Base-by-base conservation (phyloP, 2,797 vertebrate genomes). In the Argentina silus region DNA sequence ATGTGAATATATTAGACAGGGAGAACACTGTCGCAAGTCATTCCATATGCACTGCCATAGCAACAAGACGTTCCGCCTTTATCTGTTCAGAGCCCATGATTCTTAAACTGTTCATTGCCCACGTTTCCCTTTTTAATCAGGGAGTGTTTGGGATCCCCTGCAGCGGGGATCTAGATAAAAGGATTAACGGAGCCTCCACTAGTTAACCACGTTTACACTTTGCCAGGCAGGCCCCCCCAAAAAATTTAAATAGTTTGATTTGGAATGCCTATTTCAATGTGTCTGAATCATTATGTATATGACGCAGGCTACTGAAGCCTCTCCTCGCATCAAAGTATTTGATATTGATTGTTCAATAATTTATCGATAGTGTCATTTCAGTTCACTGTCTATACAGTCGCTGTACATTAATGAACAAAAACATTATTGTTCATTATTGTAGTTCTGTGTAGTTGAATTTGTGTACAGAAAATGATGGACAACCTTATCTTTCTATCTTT, bases 81-180 rank as follows among this genome's bases (percentile, higher is more conserved):
- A 93, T 94, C 91, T 92, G 90, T 90, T 91, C 93, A 90, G 89
- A 89, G 90, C 88, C 88, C 90, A 76, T 85, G 90, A 90, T 91
- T 90, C 91, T 93, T 92, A 93, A 94, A 94, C 89, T 92, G 90
- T 89, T 93, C 87, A 87, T 90, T 93, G 92, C 92, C 92, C 89
- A 92, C 90, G 86, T 93, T 93, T 92, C 88, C 89, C 89, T 93
- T 94, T 93, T 93, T 92, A 93, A 93, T 94, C 93, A 91, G 91
- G 87, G 88, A 91, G 91, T 91, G 89, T 93, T 94, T 92, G 89
- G 92, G 91, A 93, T 93, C 90, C 93, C 93, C 93, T 93, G 92
- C 91, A 94, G 93, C 93, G 91, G 91, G 93, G 93, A 93, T 93
- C 92, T 91, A 86, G 90, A 94, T 95, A 93, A 95, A 93, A 89